These are phyloP conservation scores for Allophyes oxyacanthae DNA, from an alignment of 2,888 invertebrate species.

Conservation along the genomic window DNA sequence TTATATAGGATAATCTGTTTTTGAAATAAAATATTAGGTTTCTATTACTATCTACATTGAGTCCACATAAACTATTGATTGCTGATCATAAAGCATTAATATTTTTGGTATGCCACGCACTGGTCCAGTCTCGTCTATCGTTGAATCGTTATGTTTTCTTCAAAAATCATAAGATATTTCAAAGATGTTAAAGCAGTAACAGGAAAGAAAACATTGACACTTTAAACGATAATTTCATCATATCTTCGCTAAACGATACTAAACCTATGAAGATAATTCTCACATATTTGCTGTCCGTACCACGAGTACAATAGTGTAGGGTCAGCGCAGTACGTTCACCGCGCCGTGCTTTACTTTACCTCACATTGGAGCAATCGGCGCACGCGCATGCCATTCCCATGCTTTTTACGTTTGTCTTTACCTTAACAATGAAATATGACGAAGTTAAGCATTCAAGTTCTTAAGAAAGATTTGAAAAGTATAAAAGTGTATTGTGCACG, in stretches of 20 bases:
- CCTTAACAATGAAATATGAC: conserved; percentile 11
- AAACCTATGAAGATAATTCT: conserved; percentile 9
- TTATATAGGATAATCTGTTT: too few relatives aligned
- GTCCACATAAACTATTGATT: too few relatives aligned
- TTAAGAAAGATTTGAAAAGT: not conserved
- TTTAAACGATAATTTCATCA: conserved; percentile 4
- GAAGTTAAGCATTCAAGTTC: conserved; percentile 1
- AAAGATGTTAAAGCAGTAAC: not conserved
- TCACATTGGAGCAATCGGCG: conserved; percentile 48
- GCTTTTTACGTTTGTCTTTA: conserved; percentile 34
- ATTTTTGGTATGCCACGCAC: too few relatives aligned
- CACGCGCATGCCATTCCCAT: conserved; percentile 48
- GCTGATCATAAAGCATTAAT: too few relatives aligned
- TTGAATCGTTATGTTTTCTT: too few relatives aligned
- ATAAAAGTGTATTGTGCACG: not conserved
- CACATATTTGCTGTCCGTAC: conserved; percentile 66
- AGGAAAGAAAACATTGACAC: conserved; percentile 6
- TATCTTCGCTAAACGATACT: conserved; percentile 22
- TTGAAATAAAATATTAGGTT: too few relatives aligned
- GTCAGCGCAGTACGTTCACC: conserved; percentile 87
- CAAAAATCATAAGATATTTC: too few relatives aligned
- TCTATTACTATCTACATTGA: too few relatives aligned
- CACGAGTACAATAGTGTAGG: conserved; percentile 79
- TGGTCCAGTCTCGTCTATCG: too few relatives aligned
- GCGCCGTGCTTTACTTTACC: conserved; percentile 76